Conservation (phyloP, 2,797 vertebrate species). For the Pampus argenteus region DNA sequence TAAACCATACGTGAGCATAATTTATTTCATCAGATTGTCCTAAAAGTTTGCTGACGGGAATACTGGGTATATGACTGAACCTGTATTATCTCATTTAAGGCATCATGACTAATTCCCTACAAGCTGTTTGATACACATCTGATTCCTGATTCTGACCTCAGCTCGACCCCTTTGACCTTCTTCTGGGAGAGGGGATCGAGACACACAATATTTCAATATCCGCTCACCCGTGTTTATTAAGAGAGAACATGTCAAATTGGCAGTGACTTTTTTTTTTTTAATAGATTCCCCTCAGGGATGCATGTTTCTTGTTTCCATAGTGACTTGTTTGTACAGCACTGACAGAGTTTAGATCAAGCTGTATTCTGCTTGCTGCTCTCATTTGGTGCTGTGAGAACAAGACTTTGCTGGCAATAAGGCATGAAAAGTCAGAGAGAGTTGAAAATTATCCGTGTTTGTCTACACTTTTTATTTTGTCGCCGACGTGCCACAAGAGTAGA, state of each 20-base stretch:
- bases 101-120: neutral
- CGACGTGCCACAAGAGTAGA: neutral
- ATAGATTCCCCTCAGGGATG: constrained; percentile 29
- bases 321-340: constrained; percentile 44
- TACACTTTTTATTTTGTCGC: constrained; percentile 11
- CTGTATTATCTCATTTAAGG: neutral
- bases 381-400: constrained; percentile 7
- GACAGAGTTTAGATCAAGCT: constrained; percentile 20
- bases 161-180: neutral
- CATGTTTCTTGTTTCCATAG: constrained; percentile 58
- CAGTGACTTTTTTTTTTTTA: constrained; percentile 34
- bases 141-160: neutral
- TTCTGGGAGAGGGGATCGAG: neutral
- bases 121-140: neutral
- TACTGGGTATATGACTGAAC: neutral
- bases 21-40: neutral
- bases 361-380: constrained; percentile 3
- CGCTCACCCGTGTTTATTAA: constrained; percentile 10
- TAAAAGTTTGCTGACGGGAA: neutral
- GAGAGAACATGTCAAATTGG: neutral
- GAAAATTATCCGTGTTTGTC: constrained; percentile 11
- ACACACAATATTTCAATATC: neutral
- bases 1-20: neutral
- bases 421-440: constrained; percentile 5
- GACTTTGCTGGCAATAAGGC: neutral